These are phyloP conservation scores for Sialia sialis DNA, from an alignment of 2,113 vertebrate genomes.

Conservation along the genomic window DNA sequence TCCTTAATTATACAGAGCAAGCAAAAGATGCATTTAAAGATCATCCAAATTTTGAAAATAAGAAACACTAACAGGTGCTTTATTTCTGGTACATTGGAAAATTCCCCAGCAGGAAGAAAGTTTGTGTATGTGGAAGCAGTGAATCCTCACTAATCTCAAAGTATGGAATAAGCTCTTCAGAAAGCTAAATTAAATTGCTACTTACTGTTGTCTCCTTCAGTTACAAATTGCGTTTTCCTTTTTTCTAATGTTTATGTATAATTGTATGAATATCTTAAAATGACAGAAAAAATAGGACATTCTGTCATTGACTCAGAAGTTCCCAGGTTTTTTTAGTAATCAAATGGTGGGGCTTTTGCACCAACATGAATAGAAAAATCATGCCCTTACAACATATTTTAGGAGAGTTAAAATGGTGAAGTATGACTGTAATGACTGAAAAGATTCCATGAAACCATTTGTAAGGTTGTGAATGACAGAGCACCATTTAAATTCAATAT, in stretches of 20 bases:
- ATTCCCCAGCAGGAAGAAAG: background rate
- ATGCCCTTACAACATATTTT: background rate
- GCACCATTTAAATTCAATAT: background rate
- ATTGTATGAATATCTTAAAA: background rate
- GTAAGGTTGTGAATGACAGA: background rate
- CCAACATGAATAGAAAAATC: background rate
- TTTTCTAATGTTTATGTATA: background rate
- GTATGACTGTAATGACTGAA: background rate
- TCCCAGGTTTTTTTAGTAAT: background rate
- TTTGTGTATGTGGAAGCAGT: background rate
- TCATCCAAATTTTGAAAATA: background rate
- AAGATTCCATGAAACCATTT: background rate
- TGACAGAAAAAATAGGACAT: background rate
- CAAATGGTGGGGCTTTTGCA: background rate
- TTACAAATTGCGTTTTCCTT: background rate
- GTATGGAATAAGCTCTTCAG: background rate
- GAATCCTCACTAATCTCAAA: background rate
- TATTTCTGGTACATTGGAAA: background rate
- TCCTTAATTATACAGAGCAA: background rate
- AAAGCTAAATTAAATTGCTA: background rate
- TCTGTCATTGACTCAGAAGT: background rate
- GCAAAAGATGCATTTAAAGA: background rate
- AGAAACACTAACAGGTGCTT: background rate
- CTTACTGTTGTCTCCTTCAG: background rate
- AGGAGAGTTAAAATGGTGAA: background rate